phyloP scores from a whole-genome alignment of 2,888 invertebrate genomes.

The Andrena minutula region DNA sequence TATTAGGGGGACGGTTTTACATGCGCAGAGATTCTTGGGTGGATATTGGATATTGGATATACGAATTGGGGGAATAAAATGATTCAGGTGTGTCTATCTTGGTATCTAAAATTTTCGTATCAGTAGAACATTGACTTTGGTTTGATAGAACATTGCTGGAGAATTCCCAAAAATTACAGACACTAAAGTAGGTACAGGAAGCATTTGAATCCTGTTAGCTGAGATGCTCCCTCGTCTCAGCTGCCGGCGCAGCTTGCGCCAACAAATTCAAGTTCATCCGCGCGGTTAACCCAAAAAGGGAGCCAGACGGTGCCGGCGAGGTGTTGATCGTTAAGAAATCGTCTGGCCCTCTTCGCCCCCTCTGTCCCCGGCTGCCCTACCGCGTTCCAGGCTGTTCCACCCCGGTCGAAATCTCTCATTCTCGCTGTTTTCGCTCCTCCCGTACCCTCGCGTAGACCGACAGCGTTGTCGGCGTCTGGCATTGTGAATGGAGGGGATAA shows the following conservation, averaged over 20 bases:
- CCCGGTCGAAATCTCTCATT: slow-evolving; percentile 42
- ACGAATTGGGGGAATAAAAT: too few relatives aligned
- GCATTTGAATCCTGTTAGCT: too few relatives aligned
- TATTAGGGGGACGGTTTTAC: background rate
- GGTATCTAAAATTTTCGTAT: too few relatives aligned
- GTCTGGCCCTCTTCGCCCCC: slow-evolving; percentile 31
- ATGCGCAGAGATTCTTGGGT: background rate
- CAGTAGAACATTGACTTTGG: too few relatives aligned
- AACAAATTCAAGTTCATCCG: slow-evolving; percentile 48
- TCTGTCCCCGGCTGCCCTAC: background rate
- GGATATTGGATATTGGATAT: too few relatives aligned
- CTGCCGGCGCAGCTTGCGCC: background rate
- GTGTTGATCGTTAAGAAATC: slow-evolving; percentile 54
- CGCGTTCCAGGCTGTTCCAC: background rate
- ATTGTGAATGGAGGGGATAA: slow-evolving; percentile 78
- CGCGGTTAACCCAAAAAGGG: slow-evolving; percentile 25
- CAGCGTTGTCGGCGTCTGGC: slow-evolving; percentile 66
- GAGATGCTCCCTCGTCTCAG: background rate
- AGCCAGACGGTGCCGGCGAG: background rate
- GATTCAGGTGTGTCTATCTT: too few relatives aligned
- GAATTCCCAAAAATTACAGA: too few relatives aligned
- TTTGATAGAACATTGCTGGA: too few relatives aligned
- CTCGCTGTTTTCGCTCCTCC: slow-evolving; percentile 34
- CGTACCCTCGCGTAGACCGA: slow-evolving; percentile 25
- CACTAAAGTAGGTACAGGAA: too few relatives aligned